Evolutionary conservation across 2,888 invertebrate species (phyloP).

Genomic region (Eupeodes latifasciatus): DNA sequence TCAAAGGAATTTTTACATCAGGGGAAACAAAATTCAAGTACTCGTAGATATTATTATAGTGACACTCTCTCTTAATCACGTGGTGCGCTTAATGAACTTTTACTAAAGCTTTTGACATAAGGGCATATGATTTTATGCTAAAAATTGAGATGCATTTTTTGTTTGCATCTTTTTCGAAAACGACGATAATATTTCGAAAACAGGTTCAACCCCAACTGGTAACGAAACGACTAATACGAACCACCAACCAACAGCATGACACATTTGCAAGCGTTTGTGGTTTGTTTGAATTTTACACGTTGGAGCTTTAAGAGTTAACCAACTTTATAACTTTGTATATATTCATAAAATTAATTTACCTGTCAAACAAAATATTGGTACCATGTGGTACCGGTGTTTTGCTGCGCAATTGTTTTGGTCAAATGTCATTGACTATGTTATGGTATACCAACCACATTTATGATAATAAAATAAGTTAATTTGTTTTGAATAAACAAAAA

Average conservation of each 20-base stretch:
- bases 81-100: slow-evolving; percentile 36
- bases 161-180: slow-evolving; percentile 30
- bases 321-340: background rate
- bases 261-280: background rate
- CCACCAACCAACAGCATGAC: background rate
- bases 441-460: too few species aligned
- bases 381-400: slow-evolving; percentile 73
- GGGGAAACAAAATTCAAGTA: slow-evolving; percentile 19
- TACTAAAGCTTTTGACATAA: slow-evolving; percentile 11
- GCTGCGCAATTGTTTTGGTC: slow-evolving; percentile 39
- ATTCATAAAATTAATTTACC: slow-evolving; percentile 43
- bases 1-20: background rate
- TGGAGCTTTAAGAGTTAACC: background rate
- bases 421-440: background rate
- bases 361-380: slow-evolving; percentile 60
- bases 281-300: slow-evolving; percentile 24
- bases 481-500: background rate
- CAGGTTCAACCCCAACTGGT: slow-evolving; percentile 51
- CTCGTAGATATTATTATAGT: background rate
- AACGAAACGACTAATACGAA: too few species aligned
- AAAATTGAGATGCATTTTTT: slow-evolving; percentile 34
- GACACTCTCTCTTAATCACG: slow-evolving; percentile 38
- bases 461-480: background rate
- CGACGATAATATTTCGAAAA: slow-evolving; percentile 31
- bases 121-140: background rate